Evolutionary conservation across 2,113 vertebrate genomes (phyloP).

Genomic region (Paradoxurus hermaphroditus): DNA sequence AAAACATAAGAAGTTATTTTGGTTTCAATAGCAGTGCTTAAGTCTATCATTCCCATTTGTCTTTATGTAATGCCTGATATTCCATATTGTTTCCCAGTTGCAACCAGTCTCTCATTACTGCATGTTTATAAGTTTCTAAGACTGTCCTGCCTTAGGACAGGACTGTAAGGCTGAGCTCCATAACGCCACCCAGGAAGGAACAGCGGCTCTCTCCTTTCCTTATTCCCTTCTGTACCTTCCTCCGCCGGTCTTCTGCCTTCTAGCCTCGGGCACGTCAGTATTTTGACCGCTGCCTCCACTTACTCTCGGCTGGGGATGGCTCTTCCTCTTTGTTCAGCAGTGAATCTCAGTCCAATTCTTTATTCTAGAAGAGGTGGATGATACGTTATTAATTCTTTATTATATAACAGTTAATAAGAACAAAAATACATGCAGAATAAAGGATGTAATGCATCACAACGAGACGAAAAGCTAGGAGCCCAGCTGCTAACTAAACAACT

Average conservation of each 20-base stretch:
- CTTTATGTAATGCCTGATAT: not conserved
- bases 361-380: not conserved
- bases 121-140: not conserved
- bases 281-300: not conserved
- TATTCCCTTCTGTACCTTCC: accelerated
- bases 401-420: not conserved
- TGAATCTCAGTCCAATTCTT: not conserved
- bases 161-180: not conserved
- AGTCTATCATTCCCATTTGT: not conserved
- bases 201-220: not conserved
- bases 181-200: not conserved
- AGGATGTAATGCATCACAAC: not conserved
- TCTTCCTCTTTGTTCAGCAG: not conserved
- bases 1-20: not conserved
- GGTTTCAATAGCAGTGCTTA: not conserved
- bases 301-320: not conserved
- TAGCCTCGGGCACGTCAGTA: not conserved
- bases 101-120: not conserved
- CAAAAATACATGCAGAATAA: not conserved
- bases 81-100: not conserved
- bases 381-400: not conserved
- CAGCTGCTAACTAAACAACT: not conserved
- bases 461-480: not conserved
- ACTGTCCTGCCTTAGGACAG: too few relatives aligned
- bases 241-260: not conserved